Conservation (phyloP, 2,888 invertebrate species). For the Holacanthella duospinosa region DNA sequence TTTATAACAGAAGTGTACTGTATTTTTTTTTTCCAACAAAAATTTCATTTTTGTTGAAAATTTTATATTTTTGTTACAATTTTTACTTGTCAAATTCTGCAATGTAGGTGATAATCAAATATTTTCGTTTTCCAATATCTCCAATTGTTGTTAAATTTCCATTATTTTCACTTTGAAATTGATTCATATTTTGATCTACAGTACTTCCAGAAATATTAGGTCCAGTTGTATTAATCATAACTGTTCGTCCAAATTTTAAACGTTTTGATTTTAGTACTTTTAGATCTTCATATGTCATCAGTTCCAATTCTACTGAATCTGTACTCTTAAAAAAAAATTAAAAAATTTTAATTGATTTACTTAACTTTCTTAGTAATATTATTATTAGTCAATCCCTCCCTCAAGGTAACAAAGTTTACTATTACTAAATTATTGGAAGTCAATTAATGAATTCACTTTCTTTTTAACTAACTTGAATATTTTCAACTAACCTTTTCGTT, state of each 20-base stretch:
- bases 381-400: no score
- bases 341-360: neutral
- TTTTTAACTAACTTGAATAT: neutral
- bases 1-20: neutral
- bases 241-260: neutral
- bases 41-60: neutral
- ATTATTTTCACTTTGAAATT: neutral
- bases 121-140: conserved; percentile 43
- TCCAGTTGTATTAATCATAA: neutral
- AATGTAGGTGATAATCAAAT: conserved; percentile 48
- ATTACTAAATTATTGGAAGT: conserved; percentile 7
- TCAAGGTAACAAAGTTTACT: no score
- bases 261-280: neutral
- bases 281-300: conserved; percentile 48
- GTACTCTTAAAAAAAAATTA: conserved; percentile 43
- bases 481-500: no score
- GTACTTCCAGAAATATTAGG: no score
- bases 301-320: conserved; percentile 46
- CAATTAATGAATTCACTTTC: neutral
- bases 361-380: neutral
- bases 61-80: neutral
- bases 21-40: neutral
- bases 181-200: neutral
- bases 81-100: conserved; percentile 49
- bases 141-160: conserved; percentile 31